Conservation (phyloP, 1,140 invertebrate genomes). For the Coptotermes formosanus region DNA sequence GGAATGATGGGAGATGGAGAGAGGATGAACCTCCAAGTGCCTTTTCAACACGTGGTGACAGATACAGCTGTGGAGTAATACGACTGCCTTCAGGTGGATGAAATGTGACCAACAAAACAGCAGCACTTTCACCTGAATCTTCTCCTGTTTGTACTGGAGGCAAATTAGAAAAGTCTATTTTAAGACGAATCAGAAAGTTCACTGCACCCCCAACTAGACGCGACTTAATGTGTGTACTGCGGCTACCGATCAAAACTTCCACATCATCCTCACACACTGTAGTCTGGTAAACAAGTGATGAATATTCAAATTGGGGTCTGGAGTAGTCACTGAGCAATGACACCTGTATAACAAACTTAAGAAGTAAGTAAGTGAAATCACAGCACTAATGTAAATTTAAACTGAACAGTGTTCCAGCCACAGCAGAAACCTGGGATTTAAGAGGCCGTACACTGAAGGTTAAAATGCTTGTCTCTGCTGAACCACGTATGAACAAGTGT, state of each 20-base stretch:
- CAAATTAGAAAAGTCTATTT: conserved; percentile 44
- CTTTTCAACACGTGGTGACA: conserved; percentile 46
- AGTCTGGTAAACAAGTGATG: conserved; percentile 39
- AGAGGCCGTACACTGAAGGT: no score
- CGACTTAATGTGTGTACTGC: conserved; percentile 18
- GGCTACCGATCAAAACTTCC: conserved; percentile 42
- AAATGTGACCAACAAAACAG: conserved; percentile 43
- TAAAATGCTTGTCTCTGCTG: no score
- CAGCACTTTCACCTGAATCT: conserved; percentile 42
- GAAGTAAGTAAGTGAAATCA: neutral
- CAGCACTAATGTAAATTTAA: no score
- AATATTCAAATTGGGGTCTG: conserved; percentile 41
- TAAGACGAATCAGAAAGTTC: conserved; percentile 45
- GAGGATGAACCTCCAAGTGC: conserved; percentile 38
- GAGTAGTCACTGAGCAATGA: conserved; percentile 41
- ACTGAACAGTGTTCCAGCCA: no score
- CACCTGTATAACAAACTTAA: conserved; percentile 37
- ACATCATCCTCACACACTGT: conserved; percentile 42
- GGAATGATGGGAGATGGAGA: conserved; percentile 42
- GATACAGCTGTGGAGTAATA: conserved; percentile 40
- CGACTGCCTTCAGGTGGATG: conserved; percentile 41
- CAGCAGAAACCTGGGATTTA: no score
- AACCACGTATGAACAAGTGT: no score
- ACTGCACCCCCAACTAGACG: conserved; percentile 24
- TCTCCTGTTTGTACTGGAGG: conserved; percentile 39